Conservation (phyloP, 1,140 invertebrate genomes). For the Cylas formicarius region DNA sequence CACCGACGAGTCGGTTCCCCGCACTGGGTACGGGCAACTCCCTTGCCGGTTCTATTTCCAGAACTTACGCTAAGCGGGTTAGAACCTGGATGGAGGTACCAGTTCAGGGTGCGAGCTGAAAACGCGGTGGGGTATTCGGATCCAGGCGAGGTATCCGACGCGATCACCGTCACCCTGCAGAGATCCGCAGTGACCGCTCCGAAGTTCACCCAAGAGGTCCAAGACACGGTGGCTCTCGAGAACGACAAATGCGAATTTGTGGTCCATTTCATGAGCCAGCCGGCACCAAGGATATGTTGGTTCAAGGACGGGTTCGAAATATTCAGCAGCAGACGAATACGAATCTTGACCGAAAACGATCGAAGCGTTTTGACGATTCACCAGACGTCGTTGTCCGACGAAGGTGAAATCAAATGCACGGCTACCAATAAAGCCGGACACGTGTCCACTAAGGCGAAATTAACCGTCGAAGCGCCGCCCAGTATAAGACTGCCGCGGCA, state of each 20-base stretch:
- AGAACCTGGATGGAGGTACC: conserved; percentile 76
- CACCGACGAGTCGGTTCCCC: conserved; percentile 67
- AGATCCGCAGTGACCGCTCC: conserved; percentile 58
- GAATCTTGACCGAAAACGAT: conserved; percentile 68
- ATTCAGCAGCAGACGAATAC: conserved; percentile 71
- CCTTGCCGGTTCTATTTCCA: conserved; percentile 57
- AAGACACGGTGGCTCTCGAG: conserved; percentile 61
- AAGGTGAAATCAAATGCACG: conserved; percentile 83
- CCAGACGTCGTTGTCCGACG: conserved; percentile 68
- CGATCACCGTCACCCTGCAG: conserved; percentile 66
- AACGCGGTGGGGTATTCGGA: conserved; percentile 77
- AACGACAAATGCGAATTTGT: conserved; percentile 78
- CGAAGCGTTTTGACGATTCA: conserved; percentile 74
- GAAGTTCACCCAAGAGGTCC: conserved; percentile 57
- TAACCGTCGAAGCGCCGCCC: conserved; percentile 74
- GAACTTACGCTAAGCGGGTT: conserved; percentile 70
- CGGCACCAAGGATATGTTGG: conserved; percentile 83
- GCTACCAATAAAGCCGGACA: conserved; percentile 77
- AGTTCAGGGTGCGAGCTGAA: conserved; percentile 81
- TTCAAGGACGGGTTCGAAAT: conserved; percentile 84
- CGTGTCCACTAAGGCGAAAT: conserved; percentile 61
- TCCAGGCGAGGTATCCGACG: conserved; percentile 69
- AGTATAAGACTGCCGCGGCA: conserved; percentile 68
- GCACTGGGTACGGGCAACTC: conserved; percentile 69
- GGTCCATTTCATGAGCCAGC: conserved; percentile 73